Conservation (phyloP, 2,797 vertebrate genomes). For the Ctenopoma kingsleyae region DNA sequence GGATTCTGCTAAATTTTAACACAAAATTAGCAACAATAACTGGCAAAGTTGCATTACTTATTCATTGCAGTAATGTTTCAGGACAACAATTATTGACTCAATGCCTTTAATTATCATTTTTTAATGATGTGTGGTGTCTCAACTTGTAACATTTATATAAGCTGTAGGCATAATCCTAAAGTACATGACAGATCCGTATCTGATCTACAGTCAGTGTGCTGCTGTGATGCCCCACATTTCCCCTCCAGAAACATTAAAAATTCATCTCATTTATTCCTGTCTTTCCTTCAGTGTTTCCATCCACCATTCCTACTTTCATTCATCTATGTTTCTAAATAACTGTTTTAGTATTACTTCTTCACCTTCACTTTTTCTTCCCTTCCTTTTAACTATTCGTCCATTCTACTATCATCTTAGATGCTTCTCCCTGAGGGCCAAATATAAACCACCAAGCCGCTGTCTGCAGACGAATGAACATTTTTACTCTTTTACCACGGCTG, state of each 20-base stretch:
- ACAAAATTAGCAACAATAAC: no score
- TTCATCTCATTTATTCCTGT: conserved; percentile 54
- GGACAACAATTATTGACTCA: background rate
- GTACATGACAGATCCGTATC: conserved; percentile 8
- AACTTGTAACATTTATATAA: conserved; percentile 13
- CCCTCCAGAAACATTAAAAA: conserved; percentile 57
- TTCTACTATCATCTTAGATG: conserved; percentile 29
- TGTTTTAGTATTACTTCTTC: conserved; percentile 7
- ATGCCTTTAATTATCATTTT: conserved; percentile 15
- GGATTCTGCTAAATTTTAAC: no score
- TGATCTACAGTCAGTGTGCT: conserved; percentile 28
- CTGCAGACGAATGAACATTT: conserved; percentile 50
- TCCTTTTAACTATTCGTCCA: conserved; percentile 36
- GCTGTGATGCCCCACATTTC: conserved; percentile 22
- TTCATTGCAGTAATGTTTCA: background rate
- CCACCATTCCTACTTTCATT: conserved; percentile 23
- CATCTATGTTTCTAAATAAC: conserved; percentile 18
- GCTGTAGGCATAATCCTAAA: conserved; percentile 16
- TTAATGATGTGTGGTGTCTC: conserved; percentile 7
- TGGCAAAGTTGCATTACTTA: background rate
- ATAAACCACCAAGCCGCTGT: conserved; percentile 27
- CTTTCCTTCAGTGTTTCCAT: conserved; percentile 29
- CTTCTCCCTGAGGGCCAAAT: conserved; percentile 20
- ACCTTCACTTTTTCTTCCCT: background rate
- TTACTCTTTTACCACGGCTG: conserved; percentile 11